Base-by-base conservation (phyloP, 2,797 vertebrate species). In the Enteromius thamalakanensis region DNA sequence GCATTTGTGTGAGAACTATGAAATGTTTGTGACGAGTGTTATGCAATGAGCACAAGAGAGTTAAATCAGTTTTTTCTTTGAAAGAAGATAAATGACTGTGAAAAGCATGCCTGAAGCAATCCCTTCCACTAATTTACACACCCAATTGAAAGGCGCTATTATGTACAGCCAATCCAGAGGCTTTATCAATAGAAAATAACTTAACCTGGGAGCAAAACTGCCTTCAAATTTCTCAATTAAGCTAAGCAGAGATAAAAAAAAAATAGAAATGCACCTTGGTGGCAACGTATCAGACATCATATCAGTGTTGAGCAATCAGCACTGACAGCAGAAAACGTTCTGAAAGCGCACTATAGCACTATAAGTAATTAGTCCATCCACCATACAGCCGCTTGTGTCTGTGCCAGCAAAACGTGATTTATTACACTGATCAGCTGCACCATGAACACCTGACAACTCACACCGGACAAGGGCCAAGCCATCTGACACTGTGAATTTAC, bases 291-390 rank as follows among this genome's bases (percentile, higher is more conserved):
- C 84, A 84, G 64, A 81, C 64, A 77, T 62, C 72, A 84, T 45
- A 82, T 72, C 79, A 68, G 64, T 53, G 69, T 45, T 62, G 68
- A 77, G 26, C 76, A 51, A 79, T 85, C 75, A 70, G 47, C 77
- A 81, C 23, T 82, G 78, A 86, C 80, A 84, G 80, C 64, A 65
- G 67, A 76, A 62, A 84, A 32, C 47, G 64, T 58, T 82, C 49
- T 69, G 78, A 83, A 84, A 78, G 79, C 47, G 62, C 45, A 47
- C 80, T 83, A 75, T 76, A 60, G 75, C 78, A 86, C 78, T 81
- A 74, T 75, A 68, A 78, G 81, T 87, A 86, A 88, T 87, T 83
- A 87, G 82, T 81, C 12, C 60, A 81, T 65, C 62, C 71, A 82
- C 86, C 85, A 74, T 81, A 83, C 70, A 80, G 42, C 49, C 69